Conservation (phyloP, 2,888 invertebrate species). For the Phytoseiulus persimilis region DNA sequence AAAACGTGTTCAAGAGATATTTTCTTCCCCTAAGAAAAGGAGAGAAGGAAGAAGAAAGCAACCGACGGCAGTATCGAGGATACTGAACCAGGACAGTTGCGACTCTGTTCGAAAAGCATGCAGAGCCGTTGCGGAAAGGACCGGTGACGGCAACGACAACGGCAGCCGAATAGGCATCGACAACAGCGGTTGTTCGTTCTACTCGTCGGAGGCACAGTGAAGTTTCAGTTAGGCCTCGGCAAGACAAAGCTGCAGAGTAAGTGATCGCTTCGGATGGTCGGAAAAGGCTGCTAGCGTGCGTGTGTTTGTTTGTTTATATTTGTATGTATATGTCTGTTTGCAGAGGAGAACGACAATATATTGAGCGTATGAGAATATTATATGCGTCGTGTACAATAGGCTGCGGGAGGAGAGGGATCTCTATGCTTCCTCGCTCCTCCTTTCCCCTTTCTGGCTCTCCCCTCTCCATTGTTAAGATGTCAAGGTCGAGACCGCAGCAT, state of each 20-base stretch:
- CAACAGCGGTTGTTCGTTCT: neutral
- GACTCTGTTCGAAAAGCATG: neutral
- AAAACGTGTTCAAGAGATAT: neutral
- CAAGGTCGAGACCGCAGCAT: neutral
- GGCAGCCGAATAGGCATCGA: neutral
- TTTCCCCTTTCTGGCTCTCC: neutral
- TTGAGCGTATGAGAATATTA: no score
- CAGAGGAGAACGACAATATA: no score
- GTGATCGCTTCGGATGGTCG: neutral
- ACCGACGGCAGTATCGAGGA: neutral
- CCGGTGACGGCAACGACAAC: neutral
- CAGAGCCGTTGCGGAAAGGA: no score
- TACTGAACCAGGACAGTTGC: neutral
- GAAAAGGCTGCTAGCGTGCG: no score
- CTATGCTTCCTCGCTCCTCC: neutral
- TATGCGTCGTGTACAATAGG: no score
- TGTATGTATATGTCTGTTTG: neutral
- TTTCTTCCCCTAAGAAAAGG: neutral
- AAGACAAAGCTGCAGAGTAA: neutral
- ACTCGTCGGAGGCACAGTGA: neutral
- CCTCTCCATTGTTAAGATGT: neutral
- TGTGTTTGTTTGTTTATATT: neutral
- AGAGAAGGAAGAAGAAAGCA: no score
- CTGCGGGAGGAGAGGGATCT: neutral
- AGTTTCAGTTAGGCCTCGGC: neutral